These are phyloP conservation scores for Sebastes vulpes DNA, from an alignment of 2,797 vertebrate species.

Conservation along the genomic window DNA sequence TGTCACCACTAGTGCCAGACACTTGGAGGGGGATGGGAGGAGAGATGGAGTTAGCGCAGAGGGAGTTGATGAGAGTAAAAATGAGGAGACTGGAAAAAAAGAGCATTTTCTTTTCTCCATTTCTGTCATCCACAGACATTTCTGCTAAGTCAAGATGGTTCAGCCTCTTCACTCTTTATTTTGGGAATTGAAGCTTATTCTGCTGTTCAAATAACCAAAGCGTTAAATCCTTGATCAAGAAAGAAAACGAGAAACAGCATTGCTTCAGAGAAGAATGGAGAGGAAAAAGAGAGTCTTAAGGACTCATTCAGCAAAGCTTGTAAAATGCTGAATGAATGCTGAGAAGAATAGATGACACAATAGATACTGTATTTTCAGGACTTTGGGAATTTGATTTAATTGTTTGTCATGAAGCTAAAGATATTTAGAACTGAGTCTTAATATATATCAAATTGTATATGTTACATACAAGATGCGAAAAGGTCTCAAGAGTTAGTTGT, in stretches of 20 bases:
- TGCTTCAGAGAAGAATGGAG: not conserved
- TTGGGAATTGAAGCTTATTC: not conserved
- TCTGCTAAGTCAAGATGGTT: not conserved
- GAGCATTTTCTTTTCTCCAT: not conserved
- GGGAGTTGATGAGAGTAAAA: constrained; percentile 22
- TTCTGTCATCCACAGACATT: not conserved
- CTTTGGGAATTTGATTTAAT: not conserved
- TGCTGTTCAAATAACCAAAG: not conserved
- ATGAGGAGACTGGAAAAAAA: not conserved
- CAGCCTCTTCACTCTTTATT: not conserved
- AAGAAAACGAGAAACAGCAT: not conserved
- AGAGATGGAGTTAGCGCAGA: constrained; percentile 26
- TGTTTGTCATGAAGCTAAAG: not conserved
- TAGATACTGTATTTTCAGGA: not conserved
- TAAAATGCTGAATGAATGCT: not conserved
- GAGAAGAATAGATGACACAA: not conserved
- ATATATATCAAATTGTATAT: not conserved
- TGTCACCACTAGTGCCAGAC: constrained; percentile 64
- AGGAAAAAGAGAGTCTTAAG: not conserved
- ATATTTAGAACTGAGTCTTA: not conserved
- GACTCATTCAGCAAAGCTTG: not conserved
- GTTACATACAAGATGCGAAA: not conserved
- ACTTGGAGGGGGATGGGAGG: constrained; percentile 12
- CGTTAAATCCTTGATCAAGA: not conserved
- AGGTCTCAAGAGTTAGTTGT: not conserved